Percentiles rank a stretch among this genome's conserved stretches.
phyloP scores from a whole-genome alignment of 1,140 invertebrate species.

The Ostrea edulis region DNA sequence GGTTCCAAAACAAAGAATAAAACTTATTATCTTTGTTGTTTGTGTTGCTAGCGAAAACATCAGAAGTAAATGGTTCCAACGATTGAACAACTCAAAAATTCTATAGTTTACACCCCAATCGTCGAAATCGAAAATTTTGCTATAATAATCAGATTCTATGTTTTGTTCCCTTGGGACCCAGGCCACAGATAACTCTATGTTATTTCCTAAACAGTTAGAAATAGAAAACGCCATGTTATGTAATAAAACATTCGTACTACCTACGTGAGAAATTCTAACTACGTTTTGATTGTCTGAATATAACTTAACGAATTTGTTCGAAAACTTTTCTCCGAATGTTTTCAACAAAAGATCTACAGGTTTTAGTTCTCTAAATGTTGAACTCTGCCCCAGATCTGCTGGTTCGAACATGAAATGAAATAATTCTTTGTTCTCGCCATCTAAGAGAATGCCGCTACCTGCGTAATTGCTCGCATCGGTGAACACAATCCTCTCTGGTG shows the following conservation, averaged over 20 bases:
- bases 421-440: neutral
- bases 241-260: constrained; percentile 23
- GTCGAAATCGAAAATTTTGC: constrained; percentile 38
- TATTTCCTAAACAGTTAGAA: neutral
- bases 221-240: constrained; percentile 35
- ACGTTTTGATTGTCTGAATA: constrained; percentile 40
- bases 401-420: constrained; percentile 15
- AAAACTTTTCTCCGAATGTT: neutral
- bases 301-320: constrained; percentile 29
- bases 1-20: constrained; percentile 43
- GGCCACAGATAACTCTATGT: constrained; percentile 26
- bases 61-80: neutral
- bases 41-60: neutral
- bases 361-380: constrained; percentile 47
- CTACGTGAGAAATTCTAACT: constrained; percentile 7
- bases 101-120: neutral
- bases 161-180: constrained; percentile 40
- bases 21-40: constrained; percentile 41
- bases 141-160: constrained; percentile 36
- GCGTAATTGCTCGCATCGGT: constrained; percentile 39
- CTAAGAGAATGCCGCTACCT: constrained; percentile 17
- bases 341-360: neutral
- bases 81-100: neutral
- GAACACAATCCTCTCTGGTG: constrained; percentile 15
- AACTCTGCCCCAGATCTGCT: neutral